Conservation (phyloP, 2,113 vertebrate genomes). For the Tragelaphus scriptus region DNA sequence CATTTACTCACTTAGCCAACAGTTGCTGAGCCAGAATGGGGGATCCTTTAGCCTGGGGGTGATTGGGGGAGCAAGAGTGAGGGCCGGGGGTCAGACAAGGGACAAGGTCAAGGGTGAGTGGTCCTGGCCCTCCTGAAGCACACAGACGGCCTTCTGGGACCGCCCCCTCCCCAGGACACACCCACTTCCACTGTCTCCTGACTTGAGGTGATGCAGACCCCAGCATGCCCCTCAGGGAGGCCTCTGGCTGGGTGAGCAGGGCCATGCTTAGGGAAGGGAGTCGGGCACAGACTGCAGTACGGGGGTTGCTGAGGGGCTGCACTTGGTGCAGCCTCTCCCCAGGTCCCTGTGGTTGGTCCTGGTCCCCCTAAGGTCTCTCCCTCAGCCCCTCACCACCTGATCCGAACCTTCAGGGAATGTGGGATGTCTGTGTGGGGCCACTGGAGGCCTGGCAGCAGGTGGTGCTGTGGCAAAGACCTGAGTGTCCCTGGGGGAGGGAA, state of each 20-base stretch:
- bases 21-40: not conserved
- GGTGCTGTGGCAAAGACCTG: not conserved
- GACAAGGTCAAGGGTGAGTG: not conserved
- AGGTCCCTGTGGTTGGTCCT: not conserved
- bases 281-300: not conserved
- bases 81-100: not conserved
- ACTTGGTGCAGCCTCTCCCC: not conserved
- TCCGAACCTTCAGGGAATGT: not conserved
- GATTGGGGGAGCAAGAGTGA: rapidly evolving
- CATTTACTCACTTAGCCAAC: not conserved
- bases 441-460: not conserved
- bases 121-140: rapidly evolving
- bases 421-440: not conserved
- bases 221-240: not conserved
- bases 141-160: not conserved
- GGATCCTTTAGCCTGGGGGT: not conserved
- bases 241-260: not conserved
- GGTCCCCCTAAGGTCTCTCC: not conserved
- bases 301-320: not conserved
- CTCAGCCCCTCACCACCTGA: not conserved
- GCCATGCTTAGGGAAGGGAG: not conserved
- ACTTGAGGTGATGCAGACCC: not conserved
- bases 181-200: not conserved
- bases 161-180: not conserved
- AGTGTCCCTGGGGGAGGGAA: not conserved